phyloP scores from a whole-genome alignment of 2,113 vertebrate genomes.

The Melanerpes aurifrons region DNA sequence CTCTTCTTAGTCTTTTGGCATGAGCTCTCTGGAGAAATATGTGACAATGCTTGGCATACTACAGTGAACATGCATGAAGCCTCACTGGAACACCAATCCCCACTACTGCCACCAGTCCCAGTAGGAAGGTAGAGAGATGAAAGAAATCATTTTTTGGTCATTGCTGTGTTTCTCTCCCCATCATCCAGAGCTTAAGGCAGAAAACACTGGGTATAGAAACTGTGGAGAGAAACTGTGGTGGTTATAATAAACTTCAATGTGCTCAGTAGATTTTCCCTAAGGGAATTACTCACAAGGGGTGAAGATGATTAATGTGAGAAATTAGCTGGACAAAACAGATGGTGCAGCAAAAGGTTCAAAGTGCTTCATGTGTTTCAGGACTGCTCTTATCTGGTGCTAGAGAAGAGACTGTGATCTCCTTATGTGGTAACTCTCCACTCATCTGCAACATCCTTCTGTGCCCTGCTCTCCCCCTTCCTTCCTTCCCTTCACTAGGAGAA shows the following conservation, averaged over 20 bases:
- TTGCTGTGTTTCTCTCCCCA: background rate
- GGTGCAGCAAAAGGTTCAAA: constrained; percentile 28
- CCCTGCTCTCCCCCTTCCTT: background rate
- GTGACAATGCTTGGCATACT: background rate
- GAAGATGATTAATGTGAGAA: constrained; percentile 51
- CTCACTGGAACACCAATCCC: background rate
- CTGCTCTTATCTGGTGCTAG: constrained; percentile 41
- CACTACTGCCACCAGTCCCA: background rate
- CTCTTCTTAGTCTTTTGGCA: background rate
- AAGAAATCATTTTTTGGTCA: background rate
- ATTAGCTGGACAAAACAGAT: constrained; percentile 60
- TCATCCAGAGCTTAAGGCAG: background rate
- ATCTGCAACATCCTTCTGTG: background rate
- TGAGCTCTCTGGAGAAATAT: background rate
- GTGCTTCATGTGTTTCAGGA: constrained; percentile 36
- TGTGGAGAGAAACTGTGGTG: background rate
- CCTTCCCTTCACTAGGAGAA: background rate
- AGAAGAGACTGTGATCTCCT: background rate
- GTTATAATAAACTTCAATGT: constrained; percentile 37
- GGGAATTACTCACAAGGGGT: constrained; percentile 32
- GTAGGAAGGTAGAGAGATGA: background rate
- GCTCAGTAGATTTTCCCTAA: constrained; percentile 10
- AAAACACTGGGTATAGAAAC: background rate
- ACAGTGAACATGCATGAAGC: background rate
- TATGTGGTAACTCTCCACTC: background rate